Base-by-base conservation (phyloP, 2,113 vertebrate species). In the Cromileptes altivelis region DNA sequence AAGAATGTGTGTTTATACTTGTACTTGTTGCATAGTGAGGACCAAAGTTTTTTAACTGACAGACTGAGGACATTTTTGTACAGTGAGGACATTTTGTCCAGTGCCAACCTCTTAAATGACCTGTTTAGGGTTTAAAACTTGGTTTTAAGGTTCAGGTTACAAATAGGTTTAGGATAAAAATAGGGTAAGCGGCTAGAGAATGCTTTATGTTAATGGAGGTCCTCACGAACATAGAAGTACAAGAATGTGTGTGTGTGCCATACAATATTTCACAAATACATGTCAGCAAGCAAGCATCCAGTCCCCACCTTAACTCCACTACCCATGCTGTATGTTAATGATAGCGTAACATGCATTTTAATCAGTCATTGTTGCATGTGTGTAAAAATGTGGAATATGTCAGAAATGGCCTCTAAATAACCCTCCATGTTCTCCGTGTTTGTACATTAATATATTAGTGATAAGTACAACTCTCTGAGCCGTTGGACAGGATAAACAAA, bases 271-370 rank as follows among this genome's bases (percentile, higher is more conserved):
- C 60, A 70, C 52, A 21, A 33, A 42, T 75, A 33, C 61, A 64
- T 60, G 58, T 81, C 33, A 52, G 55, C 45, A 18, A 47, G 25
- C 45, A 23, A 69, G 73, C 76, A 80, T 86, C 64, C 78, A 88
- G 77, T 58, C 58, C 49, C 74, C 60, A 62, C 25, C 33, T 61
- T 33, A 79, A 55, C 72, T 86, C 55, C 58, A 73, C 62, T 45
- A 65, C 17, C 56, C 47, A 23, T 30, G 3, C 30, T 73, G 47
- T 40, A 1, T 83, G 60, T 65, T n/a, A 12, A 56, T 37, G 11
- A 45, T 37, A 23, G 6, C 13, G 10, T 17, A 77, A 76, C 57
- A 11, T 67, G 55, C 60, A 79, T 78, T 30, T 62, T 2, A 67
- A 74, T 33, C 37, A 9, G 25, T 81, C 81, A 62, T 63, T 57